Percentiles rank a stretch among this genome's conserved stretches.
Evolutionary conservation across 2,797 vertebrate genomes (phyloP).

Genomic region (Pseudopleuronectes americanus): DNA sequence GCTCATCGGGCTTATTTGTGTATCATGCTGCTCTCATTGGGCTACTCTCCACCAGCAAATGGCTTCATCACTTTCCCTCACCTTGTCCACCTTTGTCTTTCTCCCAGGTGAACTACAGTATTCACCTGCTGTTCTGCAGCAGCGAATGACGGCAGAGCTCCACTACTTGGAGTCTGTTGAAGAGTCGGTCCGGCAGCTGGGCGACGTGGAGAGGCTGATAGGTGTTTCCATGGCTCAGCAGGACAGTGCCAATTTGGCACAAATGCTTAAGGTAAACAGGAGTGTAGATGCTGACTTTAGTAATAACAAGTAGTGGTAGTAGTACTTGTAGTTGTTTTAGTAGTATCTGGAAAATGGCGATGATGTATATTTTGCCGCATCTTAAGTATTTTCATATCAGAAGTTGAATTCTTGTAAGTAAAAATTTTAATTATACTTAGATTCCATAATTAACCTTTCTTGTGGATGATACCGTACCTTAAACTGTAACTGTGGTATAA

Average conservation of each 20-base stretch:
- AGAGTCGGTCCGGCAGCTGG: conserved; percentile 92
- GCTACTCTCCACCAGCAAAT: background rate
- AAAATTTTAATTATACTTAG: background rate
- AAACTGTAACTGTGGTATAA: too few species aligned
- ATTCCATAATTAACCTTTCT: background rate
- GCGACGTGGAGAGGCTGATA: conserved; percentile 89
- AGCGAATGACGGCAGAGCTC: conserved; percentile 90
- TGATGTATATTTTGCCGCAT: background rate
- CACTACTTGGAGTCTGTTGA: conserved; percentile 93
- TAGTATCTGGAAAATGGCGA: background rate
- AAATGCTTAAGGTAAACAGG: conserved; percentile 92
- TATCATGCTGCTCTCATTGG: background rate
- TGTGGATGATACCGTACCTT: background rate
- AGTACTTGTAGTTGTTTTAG: background rate
- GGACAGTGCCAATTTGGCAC: conserved; percentile 91
- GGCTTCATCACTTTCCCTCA: background rate
- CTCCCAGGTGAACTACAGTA: conserved; percentile 85
- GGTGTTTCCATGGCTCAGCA: conserved; percentile 94
- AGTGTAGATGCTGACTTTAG: background rate
- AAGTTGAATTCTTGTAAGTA: background rate
- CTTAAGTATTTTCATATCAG: too few species aligned
- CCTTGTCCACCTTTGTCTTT: background rate
- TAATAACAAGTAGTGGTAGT: background rate
- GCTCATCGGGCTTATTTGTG: background rate
- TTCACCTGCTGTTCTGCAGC: conserved; percentile 91